phyloP scores from a whole-genome alignment of 2,113 vertebrate species.

The Struthidea cinerea region DNA sequence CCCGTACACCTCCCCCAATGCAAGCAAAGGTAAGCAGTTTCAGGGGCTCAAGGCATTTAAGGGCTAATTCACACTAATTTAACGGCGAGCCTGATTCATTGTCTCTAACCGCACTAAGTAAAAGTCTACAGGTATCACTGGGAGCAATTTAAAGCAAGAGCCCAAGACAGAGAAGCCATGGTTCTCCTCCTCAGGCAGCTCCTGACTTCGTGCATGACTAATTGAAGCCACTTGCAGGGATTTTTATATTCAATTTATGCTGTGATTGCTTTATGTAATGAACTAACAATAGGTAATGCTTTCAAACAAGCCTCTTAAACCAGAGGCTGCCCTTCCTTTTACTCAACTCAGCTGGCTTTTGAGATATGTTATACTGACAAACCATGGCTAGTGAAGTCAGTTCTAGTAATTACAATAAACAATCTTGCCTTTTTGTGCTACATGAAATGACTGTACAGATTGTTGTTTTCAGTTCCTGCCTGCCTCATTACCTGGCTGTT shows the following conservation, averaged over 20 bases:
- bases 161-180: background rate
- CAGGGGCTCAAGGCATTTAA: background rate
- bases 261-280: background rate
- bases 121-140: background rate
- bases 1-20: conserved; percentile 78
- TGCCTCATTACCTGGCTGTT: background rate
- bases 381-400: background rate
- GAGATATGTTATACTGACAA: background rate
- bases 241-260: background rate
- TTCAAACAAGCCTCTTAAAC: background rate
- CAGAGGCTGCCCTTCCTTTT: background rate
- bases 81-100: background rate
- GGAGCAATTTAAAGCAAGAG: background rate
- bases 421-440: background rate
- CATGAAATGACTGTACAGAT: background rate
- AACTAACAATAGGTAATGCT: background rate
- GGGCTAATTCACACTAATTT: background rate
- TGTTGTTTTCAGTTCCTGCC: background rate
- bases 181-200: background rate
- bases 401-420: background rate
- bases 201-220: background rate
- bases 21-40: conserved; percentile 76
- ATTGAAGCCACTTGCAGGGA: background rate
- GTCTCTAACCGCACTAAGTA: background rate
- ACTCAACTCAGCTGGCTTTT: background rate